Percentiles rank a stretch among this genome's conserved stretches.
Evolutionary conservation across 2,113 vertebrate species (phyloP).

Genomic region (Gavia stellata): DNA sequence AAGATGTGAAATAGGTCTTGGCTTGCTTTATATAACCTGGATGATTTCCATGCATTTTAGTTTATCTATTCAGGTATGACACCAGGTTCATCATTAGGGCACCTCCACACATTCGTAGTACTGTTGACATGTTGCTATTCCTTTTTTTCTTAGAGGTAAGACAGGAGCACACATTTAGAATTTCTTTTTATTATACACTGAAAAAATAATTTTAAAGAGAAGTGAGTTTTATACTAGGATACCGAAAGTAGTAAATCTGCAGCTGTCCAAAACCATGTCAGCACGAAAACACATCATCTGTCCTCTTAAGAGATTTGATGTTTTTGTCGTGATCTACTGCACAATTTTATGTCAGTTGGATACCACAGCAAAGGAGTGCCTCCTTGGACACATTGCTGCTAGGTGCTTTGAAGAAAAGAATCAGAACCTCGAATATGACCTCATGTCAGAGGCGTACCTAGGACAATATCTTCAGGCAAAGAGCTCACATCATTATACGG

Average conservation of each 20-base stretch:
- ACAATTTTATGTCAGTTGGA: neutral
- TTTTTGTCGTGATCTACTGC: neutral
- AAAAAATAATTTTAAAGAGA: neutral
- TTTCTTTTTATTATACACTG: neutral
- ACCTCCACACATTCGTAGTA: neutral
- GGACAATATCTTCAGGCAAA: neutral
- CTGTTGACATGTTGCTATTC: neutral
- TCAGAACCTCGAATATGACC: neutral
- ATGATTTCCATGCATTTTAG: neutral
- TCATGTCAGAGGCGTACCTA: neutral
- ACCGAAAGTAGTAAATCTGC: neutral
- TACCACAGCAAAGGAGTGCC: neutral
- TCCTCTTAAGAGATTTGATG: neutral
- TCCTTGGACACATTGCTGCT: neutral
- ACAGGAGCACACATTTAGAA: neutral
- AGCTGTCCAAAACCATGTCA: neutral
- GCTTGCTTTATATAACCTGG: neutral
- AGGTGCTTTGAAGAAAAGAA: neutral
- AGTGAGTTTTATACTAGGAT: neutral
- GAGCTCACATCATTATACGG: neutral
- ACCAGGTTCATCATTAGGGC: neutral
- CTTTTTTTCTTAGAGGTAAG: neutral
- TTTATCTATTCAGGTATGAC: neutral
- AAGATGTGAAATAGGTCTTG: neutral
- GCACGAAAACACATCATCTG: neutral